These are phyloP conservation scores for Nannoperca obscura DNA, from an alignment of 2,797 vertebrate species.

Conservation along the genomic window DNA sequence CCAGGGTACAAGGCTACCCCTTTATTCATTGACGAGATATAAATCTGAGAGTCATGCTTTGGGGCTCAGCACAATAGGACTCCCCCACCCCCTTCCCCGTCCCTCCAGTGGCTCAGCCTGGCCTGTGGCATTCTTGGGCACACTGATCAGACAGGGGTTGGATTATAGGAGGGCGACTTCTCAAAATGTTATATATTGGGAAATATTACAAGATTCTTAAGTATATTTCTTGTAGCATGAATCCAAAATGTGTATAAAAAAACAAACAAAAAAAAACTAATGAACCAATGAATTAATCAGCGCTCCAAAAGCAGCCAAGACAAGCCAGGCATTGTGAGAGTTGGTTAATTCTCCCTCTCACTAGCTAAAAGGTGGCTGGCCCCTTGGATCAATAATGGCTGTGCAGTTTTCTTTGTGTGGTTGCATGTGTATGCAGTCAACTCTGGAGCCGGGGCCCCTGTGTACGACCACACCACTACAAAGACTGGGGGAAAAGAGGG, in stretches of 20 bases:
- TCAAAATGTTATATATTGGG: constrained; percentile 26
- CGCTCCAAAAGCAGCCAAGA: constrained; percentile 44
- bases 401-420: constrained; percentile 79
- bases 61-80: constrained; percentile 72
- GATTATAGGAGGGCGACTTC: constrained; percentile 24
- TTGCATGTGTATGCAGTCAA: constrained; percentile 76
- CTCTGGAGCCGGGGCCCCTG: constrained; percentile 70
- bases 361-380: constrained; percentile 72
- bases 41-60: constrained; percentile 81
- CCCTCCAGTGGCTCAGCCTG: constrained; percentile 61
- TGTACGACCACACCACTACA: constrained; percentile 67
- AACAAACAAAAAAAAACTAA: neutral
- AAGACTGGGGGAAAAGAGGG: constrained; percentile 47
- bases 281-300: constrained; percentile 31
- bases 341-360: constrained; percentile 65
- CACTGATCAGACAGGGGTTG: constrained; percentile 48
- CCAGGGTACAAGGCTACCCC: constrained; percentile 73
- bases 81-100: constrained; percentile 31
- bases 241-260: constrained; percentile 27
- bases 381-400: constrained; percentile 73
- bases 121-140: constrained; percentile 70
- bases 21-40: constrained; percentile 80
- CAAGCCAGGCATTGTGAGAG: constrained; percentile 48
- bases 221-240: constrained; percentile 11
- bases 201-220: constrained; percentile 20